These are phyloP conservation scores for Sinodicranocentrus sp. DNA, from an alignment of 2,888 invertebrate species.

Conservation along the genomic window DNA sequence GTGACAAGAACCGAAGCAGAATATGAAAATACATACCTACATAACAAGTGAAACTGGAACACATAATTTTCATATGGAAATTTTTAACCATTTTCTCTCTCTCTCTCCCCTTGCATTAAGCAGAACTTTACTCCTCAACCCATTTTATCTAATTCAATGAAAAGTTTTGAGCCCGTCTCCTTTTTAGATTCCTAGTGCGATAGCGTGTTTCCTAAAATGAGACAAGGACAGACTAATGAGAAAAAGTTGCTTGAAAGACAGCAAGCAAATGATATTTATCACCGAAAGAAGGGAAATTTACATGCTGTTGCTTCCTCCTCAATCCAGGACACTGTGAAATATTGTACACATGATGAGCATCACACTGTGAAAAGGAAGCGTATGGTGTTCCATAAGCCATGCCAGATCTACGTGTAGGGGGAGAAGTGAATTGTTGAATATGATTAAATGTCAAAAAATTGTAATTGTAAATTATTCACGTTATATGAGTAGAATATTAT, in stretches of 20 bases:
- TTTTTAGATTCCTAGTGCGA: neutral
- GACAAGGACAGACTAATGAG: slow-evolving; percentile 47
- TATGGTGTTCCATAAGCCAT: neutral
- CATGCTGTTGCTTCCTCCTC: slow-evolving; percentile 20
- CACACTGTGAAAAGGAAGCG: neutral
- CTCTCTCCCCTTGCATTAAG: neutral
- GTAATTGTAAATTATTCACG: slow-evolving; percentile 9
- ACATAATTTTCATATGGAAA: slow-evolving; percentile 38
- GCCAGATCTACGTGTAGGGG: neutral
- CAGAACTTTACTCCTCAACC: neutral
- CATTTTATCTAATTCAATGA: slow-evolving; percentile 35
- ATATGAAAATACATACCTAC: too few relatives aligned
- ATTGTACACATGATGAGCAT: neutral
- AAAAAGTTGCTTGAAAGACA: slow-evolving; percentile 48
- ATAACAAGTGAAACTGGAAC: slow-evolving; percentile 7
- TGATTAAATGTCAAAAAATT: slow-evolving; percentile 21
- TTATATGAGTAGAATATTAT: neutral
- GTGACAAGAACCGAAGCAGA: too few relatives aligned
- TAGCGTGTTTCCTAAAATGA: slow-evolving; percentile 24
- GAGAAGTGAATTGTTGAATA: slow-evolving; percentile 11
- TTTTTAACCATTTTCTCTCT: slow-evolving; percentile 11
- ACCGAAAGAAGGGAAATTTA: slow-evolving; percentile 34
- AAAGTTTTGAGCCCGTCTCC: slow-evolving; percentile 24
- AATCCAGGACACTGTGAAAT: slow-evolving; percentile 5
- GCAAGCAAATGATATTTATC: slow-evolving; percentile 49